Conservation (phyloP, 2,113 vertebrate genomes). For the Carlito syrichta region DNA sequence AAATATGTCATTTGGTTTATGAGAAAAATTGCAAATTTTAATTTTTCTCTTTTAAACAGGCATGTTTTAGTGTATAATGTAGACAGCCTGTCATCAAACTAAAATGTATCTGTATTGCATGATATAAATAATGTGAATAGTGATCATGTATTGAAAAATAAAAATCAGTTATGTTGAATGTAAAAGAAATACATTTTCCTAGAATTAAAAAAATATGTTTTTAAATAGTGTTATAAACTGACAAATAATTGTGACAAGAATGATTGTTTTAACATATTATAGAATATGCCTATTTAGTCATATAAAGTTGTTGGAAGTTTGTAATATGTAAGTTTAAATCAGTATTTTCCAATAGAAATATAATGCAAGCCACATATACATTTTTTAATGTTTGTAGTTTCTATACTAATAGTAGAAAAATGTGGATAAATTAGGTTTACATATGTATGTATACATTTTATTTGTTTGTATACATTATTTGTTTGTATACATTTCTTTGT, state of each 20-base stretch:
- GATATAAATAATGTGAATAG: neutral
- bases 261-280: neutral
- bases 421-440: neutral
- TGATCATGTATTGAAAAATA: neutral
- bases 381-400: neutral
- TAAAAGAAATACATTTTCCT: neutral
- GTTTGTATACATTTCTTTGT: neutral
- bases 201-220: neutral
- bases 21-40: neutral
- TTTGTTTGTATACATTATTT: conserved; percentile 1
- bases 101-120: neutral
- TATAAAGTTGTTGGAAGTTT: too few species aligned
- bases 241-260: neutral
- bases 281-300: neutral
- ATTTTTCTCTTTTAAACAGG: neutral
- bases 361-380: neutral
- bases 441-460: neutral
- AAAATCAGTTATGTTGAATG: neutral
- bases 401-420: neutral
- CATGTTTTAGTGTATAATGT: neutral
- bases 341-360: neutral
- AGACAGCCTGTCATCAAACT: neutral
- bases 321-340: neutral
- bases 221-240: neutral
- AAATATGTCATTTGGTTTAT: neutral